A percentile compares a stretch with the other conserved stretches of the same genome.
These are phyloP conservation scores for Dicaeum eximium DNA, from an alignment of 2,113 vertebrate genomes.

Conservation along the genomic window DNA sequence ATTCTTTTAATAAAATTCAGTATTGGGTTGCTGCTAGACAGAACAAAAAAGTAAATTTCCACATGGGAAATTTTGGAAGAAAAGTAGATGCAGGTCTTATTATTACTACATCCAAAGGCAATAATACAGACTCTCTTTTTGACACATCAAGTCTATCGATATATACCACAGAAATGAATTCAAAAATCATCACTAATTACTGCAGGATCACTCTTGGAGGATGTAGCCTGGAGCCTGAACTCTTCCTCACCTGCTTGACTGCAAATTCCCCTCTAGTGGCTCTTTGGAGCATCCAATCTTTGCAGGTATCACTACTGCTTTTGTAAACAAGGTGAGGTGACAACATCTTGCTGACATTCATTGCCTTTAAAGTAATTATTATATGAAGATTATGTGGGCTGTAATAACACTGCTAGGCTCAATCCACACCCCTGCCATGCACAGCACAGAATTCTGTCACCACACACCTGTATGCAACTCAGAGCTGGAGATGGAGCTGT, in stretches of 20 bases:
- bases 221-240: background rate
- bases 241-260: background rate
- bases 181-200: background rate
- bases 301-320: background rate
- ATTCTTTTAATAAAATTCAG: slow-evolving; percentile 44
- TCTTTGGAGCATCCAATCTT: background rate
- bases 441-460: background rate
- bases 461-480: background rate
- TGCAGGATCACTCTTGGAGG: background rate
- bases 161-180: background rate
- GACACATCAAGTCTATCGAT: background rate
- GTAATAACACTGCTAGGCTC: background rate
- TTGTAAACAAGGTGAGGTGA: background rate
- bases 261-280: background rate
- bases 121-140: background rate
- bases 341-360: background rate
- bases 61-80: slow-evolving; percentile 17
- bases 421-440: background rate
- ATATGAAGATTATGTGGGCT: background rate
- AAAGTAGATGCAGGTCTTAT: background rate
- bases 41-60: slow-evolving; percentile 30
- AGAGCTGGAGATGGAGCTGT: background rate
- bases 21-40: background rate
- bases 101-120: background rate
- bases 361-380: background rate